These are phyloP conservation scores for Pan troglodytes DNA, from an alignment of 2,113 vertebrate species.

Conservation along the genomic window NHGRI_mPanTro3-v2.1_pri NC_086015.1:55098501-55099000, in stretches of 20 bases:
- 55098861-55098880: not conserved
- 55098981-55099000: no score
- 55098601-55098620: not conserved
- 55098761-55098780: conserved; percentile 21
- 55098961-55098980: no score
- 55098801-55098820: not conserved
- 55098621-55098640: not conserved
- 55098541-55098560: not conserved
- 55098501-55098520: not conserved
- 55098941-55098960: not conserved
- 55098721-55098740: not conserved
- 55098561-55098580: not conserved
- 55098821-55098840: not conserved
- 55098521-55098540: conserved; percentile 24
- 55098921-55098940: not conserved
- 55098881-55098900: not conserved
- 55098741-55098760: not conserved
- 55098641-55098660: not conserved
- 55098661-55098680: not conserved
- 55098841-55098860: conserved; percentile 41
- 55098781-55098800: not conserved
- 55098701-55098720: not conserved
- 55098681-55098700: not conserved
- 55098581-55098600: not conserved
- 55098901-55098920: not conserved